phyloP scores from a whole-genome alignment of 2,888 invertebrate species.

The Tetranychus piercei region DNA sequence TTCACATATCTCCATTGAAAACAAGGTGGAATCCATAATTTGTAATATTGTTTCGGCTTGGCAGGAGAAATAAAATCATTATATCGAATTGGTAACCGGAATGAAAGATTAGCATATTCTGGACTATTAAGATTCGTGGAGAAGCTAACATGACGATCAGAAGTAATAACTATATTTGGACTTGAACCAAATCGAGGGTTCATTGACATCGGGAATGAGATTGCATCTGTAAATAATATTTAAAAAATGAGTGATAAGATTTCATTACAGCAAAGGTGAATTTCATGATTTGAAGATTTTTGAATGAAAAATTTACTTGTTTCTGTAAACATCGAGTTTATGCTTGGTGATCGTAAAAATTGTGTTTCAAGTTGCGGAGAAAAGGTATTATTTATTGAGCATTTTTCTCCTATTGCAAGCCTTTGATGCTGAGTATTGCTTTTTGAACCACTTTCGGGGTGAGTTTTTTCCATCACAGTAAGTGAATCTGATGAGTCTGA shows the following conservation, averaged over 20 bases:
- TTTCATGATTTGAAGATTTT: not conserved
- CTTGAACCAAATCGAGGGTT: not conserved
- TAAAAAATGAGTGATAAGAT: not conserved
- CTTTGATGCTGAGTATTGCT: not conserved
- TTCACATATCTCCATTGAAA: constrained; percentile 42
- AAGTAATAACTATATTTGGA: not conserved
- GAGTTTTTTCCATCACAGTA: not conserved
- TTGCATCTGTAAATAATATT: not conserved
- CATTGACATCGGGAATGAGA: not conserved
- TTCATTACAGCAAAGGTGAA: not conserved
- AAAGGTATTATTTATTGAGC: not conserved
- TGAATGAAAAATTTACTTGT: not conserved
- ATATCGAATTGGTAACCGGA: not conserved
- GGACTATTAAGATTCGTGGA: not conserved
- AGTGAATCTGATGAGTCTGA: not conserved
- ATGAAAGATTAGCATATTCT: not conserved
- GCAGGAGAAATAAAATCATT: constrained; percentile 2
- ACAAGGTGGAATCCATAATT: constrained; percentile 48
- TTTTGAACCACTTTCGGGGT: not conserved
- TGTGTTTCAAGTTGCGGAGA: not conserved
- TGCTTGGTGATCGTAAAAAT: not conserved
- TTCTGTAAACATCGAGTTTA: not conserved
- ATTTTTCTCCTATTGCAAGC: not conserved
- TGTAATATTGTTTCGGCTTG: constrained; percentile 46
- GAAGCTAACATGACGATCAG: not conserved